phyloP scores from a whole-genome alignment of 2,113 vertebrate genomes.

The Arizona elegans region DNA sequence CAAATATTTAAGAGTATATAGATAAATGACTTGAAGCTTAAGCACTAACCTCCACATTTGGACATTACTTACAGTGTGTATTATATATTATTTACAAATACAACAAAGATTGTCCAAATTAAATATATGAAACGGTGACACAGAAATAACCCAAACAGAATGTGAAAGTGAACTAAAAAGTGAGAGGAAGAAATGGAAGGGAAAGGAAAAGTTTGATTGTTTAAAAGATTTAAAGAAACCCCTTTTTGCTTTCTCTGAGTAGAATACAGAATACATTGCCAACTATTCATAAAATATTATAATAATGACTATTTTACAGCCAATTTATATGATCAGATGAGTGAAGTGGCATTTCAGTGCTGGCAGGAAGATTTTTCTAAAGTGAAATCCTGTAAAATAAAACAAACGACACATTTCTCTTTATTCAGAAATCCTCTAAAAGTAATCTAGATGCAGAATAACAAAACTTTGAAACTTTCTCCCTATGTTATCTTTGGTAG shows the following conservation, averaged over 20 bases:
- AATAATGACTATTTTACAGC: background rate
- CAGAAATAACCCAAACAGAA: background rate
- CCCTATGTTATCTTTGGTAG: background rate
- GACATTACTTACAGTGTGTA: fast-evolving
- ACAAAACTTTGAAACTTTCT: background rate
- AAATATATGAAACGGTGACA: conserved; percentile 16
- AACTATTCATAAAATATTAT: background rate
- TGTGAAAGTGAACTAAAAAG: background rate
- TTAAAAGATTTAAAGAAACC: background rate
- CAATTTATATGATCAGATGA: background rate
- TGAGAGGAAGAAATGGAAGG: too few species aligned
- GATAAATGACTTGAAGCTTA: conserved; percentile 6
- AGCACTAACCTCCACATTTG: background rate
- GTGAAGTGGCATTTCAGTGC: background rate
- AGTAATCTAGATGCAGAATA: background rate
- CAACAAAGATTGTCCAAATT: background rate
- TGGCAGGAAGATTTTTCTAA: background rate
- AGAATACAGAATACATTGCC: background rate
- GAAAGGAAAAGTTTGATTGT: background rate
- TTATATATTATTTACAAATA: background rate
- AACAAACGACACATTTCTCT: background rate
- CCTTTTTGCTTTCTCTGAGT: background rate
- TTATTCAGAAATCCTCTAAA: background rate
- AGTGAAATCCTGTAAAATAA: background rate
- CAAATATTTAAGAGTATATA: background rate